Conservation (phyloP, 2,888 invertebrate genomes). For the Bimastos eiseni region DNA sequence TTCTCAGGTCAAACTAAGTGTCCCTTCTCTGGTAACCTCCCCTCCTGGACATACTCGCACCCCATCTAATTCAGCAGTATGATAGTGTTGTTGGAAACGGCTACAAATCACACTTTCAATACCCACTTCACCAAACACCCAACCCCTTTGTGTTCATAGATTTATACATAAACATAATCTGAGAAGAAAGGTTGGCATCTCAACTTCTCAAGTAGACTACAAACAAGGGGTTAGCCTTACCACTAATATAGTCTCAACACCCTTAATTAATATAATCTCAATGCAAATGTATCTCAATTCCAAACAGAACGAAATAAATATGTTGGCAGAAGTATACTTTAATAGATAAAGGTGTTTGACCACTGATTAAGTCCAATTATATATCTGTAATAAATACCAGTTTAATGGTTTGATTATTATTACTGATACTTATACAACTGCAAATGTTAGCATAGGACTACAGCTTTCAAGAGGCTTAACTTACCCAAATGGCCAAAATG, state of each 20-base stretch:
- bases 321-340: no score
- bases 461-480: background rate
- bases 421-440: background rate
- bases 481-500: background rate
- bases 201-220: background rate
- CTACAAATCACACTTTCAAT: background rate
- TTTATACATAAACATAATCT: constrained; percentile 13
- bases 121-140: background rate
- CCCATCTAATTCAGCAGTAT: background rate
- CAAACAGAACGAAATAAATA: no score
- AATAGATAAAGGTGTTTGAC: no score
- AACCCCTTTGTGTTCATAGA: background rate
- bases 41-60: background rate
- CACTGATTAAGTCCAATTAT: background rate
- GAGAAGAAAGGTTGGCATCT: background rate
- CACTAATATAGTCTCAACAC: background rate
- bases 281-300: no score
- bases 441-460: background rate
- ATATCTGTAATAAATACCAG: background rate
- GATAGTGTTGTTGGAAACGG: background rate
- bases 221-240: background rate
- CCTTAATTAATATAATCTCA: background rate
- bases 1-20: no score
- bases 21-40: background rate
- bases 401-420: background rate